Base-by-base conservation (phyloP, 1,140 invertebrate species). In the Megathymus violae region DNA sequence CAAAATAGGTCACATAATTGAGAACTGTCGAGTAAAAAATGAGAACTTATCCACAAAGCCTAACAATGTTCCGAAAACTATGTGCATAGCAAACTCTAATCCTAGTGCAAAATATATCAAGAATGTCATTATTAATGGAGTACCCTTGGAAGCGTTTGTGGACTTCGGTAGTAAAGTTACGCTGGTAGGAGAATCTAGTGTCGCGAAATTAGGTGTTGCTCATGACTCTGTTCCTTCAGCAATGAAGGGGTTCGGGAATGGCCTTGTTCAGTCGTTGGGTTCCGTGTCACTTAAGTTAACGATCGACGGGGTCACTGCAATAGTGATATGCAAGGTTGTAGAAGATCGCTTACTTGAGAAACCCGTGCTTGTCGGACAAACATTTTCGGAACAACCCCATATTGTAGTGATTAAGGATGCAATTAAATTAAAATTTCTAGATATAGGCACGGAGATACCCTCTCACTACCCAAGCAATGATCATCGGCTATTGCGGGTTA, bases 51-150 rank as follows among this genome's bases (percentile, higher is more conserved):
- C 34, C 1, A 36, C 2, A n/a, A 11, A 11, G 1, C 3, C 4
- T 3, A 54, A 54, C 5, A 3, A 7, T 13, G 38, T 19, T 5
- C 0, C 34, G 17, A 65, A 65, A 46, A 47, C 60, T 17, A 63
- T 66, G 60, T 22, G 34, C 7, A 70, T 66, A 54, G 34, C 25
- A 6, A 19, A 11, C 5, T n/a, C 34, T 10, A n/a, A 25, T 1
- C n/a, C 59, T 9, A 65, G 52, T 34, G 25, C 41, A 7, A 70
- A 69, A 22, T 70, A 61, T 65, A 58, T 15, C 13, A 65, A 69
- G 38, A 16, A 58, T 6, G 34, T 36, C 0, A 36, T 1, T 36
- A 0, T 62, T n/a, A 62, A 69, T 4, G 40, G 44, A 4, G 31
- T 4, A 2, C 1, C 13, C n/a, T 14, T 58, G 5, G 25, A 61